These are phyloP conservation scores for Micropoecilia bifurca DNA, from an alignment of 2,797 vertebrate genomes.

Conservation along the genomic window DNA sequence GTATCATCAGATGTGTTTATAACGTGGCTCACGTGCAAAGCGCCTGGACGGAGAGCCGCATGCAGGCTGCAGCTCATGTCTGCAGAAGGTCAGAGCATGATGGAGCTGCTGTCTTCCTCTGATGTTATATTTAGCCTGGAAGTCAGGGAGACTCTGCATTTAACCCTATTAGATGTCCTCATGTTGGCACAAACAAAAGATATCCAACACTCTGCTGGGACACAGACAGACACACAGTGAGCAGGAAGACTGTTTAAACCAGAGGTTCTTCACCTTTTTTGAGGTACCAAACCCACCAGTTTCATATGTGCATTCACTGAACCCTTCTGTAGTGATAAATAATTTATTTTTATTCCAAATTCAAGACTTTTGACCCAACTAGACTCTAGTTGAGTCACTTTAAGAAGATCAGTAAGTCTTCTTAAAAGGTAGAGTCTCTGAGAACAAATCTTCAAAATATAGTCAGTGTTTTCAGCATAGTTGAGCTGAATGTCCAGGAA, in stretches of 20 bases:
- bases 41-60: slow-evolving; percentile 6
- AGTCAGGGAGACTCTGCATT: slow-evolving; percentile 46
- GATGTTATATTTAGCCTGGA: slow-evolving; percentile 61
- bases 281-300: too few species aligned
- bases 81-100: slow-evolving; percentile 40
- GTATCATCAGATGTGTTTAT: slow-evolving; percentile 21
- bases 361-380: too few species aligned
- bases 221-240: slow-evolving; percentile 3
- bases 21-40: slow-evolving; percentile 3
- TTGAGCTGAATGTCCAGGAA: too few species aligned
- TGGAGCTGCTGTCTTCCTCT: slow-evolving; percentile 23
- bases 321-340: too few species aligned
- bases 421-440: too few species aligned
- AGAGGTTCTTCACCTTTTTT: too few species aligned
- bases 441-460: too few species aligned
- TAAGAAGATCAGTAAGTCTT: too few species aligned
- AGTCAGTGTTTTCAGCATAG: too few species aligned
- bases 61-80: slow-evolving; percentile 15
- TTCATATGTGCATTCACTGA: too few species aligned
- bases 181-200: slow-evolving; percentile 34
- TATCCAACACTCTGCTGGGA: slow-evolving; percentile 10
- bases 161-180: slow-evolving; percentile 34
- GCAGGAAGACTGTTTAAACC: background rate
- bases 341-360: too few species aligned
- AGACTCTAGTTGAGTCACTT: too few species aligned